Evolutionary conservation across 2,888 invertebrate genomes (phyloP), one percentile per base, ranked within the genome.

Genomic region (Leucania comma): DNA sequence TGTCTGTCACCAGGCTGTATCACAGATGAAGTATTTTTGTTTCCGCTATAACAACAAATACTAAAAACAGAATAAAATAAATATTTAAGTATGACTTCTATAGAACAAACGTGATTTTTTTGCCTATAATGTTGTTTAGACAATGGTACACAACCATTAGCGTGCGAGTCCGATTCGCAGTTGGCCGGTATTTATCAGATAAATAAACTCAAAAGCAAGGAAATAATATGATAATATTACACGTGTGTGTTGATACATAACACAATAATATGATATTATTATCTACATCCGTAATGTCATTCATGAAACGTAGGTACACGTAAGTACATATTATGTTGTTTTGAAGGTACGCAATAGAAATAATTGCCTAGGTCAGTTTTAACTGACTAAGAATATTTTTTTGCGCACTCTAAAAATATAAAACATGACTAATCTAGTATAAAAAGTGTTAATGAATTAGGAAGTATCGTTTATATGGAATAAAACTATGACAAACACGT

Each of bases 351-450:
- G 14, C 26, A 35, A 53, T 42, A 29, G 22, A 20, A 42, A 69
- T 57, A 10, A 65, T 76, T 78, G 75, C 48, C 66, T 79, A 76
- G 75, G 75, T 76, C 75, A 76, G 79, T 72, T 17, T 53, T 26
- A 26, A 46, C 29, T 1, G 6, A n/a, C 9, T 2, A 26, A 50
- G 10, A 51, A 6, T 14, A 0, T 53, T 61, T 64, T 61, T 58
- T 48, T 48, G 8, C 32, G 26, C 1, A 24, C 3, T 32, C 79
- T 72, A 75, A 72, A 72, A 72, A 58, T 14, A 61, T 48, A 54
- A 53, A 42, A 56, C 59, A 69, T 17, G 24, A 72, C 53, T 56
- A 42, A 42, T 42, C 42, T 38, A 42, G 4, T 10, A 29, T 29
- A 54, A 48, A 54, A 58, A 78, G 20, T 67, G 46, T 38, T 62